Evolutionary conservation across 2,888 invertebrate genomes (phyloP).

Genomic region (Poecilus cupreus): DNA sequence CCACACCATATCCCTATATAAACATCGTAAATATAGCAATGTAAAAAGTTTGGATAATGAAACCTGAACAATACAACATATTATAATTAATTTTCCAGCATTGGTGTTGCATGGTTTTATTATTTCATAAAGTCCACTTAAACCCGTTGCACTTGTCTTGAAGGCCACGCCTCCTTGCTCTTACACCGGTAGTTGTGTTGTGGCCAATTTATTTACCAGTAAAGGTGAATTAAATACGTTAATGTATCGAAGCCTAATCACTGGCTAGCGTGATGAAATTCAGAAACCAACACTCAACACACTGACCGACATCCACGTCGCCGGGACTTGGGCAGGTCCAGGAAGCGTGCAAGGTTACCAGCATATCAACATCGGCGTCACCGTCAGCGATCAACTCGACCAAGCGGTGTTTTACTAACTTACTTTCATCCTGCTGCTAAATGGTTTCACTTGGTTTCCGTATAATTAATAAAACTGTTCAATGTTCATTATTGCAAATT

Average conservation of each 20-base stretch:
- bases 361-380: neutral
- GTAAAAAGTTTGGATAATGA: too few species aligned
- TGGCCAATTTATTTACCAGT: neutral
- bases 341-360: neutral
- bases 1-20: too few species aligned
- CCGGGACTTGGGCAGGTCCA: neutral
- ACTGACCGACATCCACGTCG: too few species aligned
- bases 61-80: too few species aligned
- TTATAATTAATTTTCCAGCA: too few species aligned
- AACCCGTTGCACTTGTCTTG: too few species aligned
- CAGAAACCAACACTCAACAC: neutral
- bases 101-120: too few species aligned
- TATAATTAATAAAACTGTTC: neutral
- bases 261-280: neutral
- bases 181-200: neutral
- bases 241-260: neutral
- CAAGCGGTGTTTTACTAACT: neutral
- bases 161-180: too few species aligned
- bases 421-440: neutral
- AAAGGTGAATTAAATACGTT: neutral
- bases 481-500: neutral
- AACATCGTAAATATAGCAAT: too few species aligned
- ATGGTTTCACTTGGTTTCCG: neutral
- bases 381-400: neutral
- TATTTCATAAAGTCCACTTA: too few species aligned